Evolutionary conservation across 1,140 invertebrate species (phyloP).

Genomic region (Sitodiplosis mosellana): DNA sequence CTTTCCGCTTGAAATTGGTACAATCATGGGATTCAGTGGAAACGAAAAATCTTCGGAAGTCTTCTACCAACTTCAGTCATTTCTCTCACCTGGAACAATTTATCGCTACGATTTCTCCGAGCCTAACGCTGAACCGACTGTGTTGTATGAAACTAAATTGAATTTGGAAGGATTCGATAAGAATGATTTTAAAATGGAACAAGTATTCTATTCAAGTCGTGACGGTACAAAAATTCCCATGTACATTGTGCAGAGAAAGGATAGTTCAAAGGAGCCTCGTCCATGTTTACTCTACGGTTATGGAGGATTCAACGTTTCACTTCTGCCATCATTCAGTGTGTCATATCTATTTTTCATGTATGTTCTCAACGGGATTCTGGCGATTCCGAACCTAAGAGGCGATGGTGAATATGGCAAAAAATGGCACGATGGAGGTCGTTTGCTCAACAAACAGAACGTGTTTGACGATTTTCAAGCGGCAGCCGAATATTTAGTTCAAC

Average conservation of each 20-base stretch:
- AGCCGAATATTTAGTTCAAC: slow-evolving; percentile 71
- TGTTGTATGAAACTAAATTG: slow-evolving; percentile 43
- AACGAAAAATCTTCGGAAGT: slow-evolving; percentile 73
- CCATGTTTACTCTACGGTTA: slow-evolving; percentile 87
- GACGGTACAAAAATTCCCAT: slow-evolving; percentile 94
- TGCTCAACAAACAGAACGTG: slow-evolving; percentile 90
- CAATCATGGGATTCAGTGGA: slow-evolving; percentile 66
- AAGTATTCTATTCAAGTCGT: slow-evolving; percentile 88
- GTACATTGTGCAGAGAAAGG: slow-evolving; percentile 83
- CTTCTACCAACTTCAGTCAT: slow-evolving; percentile 88
- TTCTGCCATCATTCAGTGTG: slow-evolving; percentile 71
- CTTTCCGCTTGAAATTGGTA: slow-evolving; percentile 73
- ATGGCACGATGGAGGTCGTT: slow-evolving; percentile 74
- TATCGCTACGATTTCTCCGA: slow-evolving; percentile 68
- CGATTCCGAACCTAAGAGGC: slow-evolving; percentile 86
- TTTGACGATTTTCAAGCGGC: slow-evolving; percentile 94
- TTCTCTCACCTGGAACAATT: slow-evolving; percentile 75
- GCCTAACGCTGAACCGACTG: slow-evolving; percentile 40
- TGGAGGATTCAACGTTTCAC: slow-evolving; percentile 89
- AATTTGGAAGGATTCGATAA: slow-evolving; percentile 70
- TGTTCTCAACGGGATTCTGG: slow-evolving; percentile 73
- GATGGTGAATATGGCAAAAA: slow-evolving; percentile 92
- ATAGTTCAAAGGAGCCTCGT: slow-evolving; percentile 37
- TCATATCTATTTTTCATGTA: slow-evolving; percentile 76
- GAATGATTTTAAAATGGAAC: slow-evolving; percentile 61